These are phyloP conservation scores for Oreochromis aureus DNA, from an alignment of 2,113 vertebrate species.

Conservation along the genomic window DNA sequence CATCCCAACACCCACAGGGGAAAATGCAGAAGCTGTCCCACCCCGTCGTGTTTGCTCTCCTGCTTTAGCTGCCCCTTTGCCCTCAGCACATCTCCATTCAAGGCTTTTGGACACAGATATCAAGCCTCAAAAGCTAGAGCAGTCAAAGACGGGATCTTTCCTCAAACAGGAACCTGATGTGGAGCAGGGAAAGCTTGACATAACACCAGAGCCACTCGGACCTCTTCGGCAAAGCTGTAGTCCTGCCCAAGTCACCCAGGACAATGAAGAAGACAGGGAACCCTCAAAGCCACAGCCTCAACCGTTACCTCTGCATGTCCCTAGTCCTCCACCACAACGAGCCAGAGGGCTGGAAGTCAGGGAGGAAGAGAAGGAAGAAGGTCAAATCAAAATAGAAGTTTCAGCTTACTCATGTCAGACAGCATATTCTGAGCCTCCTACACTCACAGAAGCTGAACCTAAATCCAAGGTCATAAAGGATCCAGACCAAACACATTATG, in stretches of 20 bases:
- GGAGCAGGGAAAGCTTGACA: not conserved
- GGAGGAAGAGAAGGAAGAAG: slow-evolving; percentile 64
- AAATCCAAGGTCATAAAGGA: slow-evolving; percentile 55
- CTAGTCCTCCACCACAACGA: slow-evolving; percentile 1
- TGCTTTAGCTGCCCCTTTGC: slow-evolving; percentile 71
- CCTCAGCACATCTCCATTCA: slow-evolving; percentile 49
- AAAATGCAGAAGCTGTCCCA: slow-evolving; percentile 72
- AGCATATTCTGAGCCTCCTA: slow-evolving; percentile 62
- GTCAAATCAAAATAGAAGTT: slow-evolving; percentile 65
- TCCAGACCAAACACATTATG: not conserved
- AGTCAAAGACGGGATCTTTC: slow-evolving; percentile 9
- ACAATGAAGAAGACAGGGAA: not conserved
- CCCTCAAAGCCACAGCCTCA: not conserved
- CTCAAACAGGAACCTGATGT: slow-evolving; percentile 32
- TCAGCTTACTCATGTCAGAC: slow-evolving; percentile 61
- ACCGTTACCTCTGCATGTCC: not conserved
- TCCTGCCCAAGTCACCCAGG: not conserved
- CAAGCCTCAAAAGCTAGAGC: slow-evolving; percentile 74
- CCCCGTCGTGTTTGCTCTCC: slow-evolving; percentile 59
- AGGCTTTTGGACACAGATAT: slow-evolving; percentile 72
- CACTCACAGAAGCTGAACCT: slow-evolving; percentile 54
- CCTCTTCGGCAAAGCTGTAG: slow-evolving; percentile 21
- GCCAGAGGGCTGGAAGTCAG: slow-evolving; percentile 51
- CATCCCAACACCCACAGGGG: slow-evolving; percentile 73
- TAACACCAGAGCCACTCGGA: not conserved